Percentiles rank a stretch among this genome's conserved stretches.
Conservation (phyloP, 2,113 vertebrate species). For the Ammodytes dubius region DNA sequence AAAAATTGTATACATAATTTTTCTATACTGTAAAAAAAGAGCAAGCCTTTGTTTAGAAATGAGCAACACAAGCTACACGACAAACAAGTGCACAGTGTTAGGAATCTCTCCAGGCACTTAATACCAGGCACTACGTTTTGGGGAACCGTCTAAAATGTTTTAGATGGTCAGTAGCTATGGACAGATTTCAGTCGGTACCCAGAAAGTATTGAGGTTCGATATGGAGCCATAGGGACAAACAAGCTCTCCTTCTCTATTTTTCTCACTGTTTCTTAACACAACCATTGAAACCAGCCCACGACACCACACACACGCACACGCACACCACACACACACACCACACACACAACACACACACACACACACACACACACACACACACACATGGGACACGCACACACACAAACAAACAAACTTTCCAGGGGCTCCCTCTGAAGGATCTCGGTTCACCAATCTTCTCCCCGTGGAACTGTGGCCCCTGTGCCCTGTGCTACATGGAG, state of each 20-base stretch:
- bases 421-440: constrained; percentile 15
- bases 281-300: background rate
- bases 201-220: background rate
- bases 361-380: background rate
- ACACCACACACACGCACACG: constrained; percentile 16
- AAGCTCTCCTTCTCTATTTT: background rate
- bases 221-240: background rate
- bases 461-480: constrained; percentile 1
- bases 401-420: constrained; percentile 11
- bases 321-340: background rate
- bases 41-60: background rate
- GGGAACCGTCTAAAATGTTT: no score
- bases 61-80: background rate
- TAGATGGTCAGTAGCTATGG: background rate
- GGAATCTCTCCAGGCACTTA: background rate
- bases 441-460: background rate
- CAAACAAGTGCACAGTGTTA: background rate
- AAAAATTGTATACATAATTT: no score
- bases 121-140: background rate
- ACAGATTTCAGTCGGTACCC: background rate
- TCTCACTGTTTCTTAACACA: background rate
- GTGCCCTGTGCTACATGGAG: constrained; percentile 21
- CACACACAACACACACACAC: constrained; percentile 24
- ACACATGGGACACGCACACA: constrained; percentile 1
- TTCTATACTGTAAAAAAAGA: no score